These are phyloP conservation scores for Oreochromis tanganicae DNA, from an alignment of 2,113 vertebrate species.

Conservation along the genomic window DNA sequence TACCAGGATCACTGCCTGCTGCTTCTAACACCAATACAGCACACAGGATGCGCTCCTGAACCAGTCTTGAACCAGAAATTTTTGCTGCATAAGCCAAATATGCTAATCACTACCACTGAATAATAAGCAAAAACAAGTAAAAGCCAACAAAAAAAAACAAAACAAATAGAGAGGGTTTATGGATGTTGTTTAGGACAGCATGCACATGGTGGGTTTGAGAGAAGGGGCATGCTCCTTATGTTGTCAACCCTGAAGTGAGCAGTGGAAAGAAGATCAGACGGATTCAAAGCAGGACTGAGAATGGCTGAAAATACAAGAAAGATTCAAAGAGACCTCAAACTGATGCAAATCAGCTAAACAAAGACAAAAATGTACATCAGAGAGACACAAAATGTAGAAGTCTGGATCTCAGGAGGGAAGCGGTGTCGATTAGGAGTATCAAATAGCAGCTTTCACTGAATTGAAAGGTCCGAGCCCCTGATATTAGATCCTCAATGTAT, in stretches of 20 bases:
- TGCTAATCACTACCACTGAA: background rate
- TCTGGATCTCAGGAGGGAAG: background rate
- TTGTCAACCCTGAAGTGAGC: background rate
- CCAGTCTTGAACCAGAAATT: fast-evolving
- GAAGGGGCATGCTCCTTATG: background rate
- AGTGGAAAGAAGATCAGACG: background rate
- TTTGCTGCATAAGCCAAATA: background rate
- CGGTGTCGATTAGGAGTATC: background rate
- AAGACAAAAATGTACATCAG: background rate
- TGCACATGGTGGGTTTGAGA: fast-evolving
- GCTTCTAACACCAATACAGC: background rate
- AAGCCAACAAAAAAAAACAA: background rate
- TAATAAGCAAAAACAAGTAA: background rate
- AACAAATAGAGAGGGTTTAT: fast-evolving
- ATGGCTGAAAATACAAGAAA: background rate
- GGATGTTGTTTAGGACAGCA: background rate
- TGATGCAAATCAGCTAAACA: background rate
- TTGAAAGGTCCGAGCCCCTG: background rate
- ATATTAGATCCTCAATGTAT: background rate
- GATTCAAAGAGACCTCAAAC: background rate
- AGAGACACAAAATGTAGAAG: background rate
- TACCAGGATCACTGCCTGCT: background rate
- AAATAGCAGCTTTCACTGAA: background rate
- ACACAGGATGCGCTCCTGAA: fast-evolving
- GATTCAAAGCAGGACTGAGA: background rate